A percentile compares a stretch with the other conserved stretches of the same genome.
These are phyloP conservation scores for Falco peregrinus DNA, from an alignment of 2,797 vertebrate species.

Conservation along the genomic window DNA sequence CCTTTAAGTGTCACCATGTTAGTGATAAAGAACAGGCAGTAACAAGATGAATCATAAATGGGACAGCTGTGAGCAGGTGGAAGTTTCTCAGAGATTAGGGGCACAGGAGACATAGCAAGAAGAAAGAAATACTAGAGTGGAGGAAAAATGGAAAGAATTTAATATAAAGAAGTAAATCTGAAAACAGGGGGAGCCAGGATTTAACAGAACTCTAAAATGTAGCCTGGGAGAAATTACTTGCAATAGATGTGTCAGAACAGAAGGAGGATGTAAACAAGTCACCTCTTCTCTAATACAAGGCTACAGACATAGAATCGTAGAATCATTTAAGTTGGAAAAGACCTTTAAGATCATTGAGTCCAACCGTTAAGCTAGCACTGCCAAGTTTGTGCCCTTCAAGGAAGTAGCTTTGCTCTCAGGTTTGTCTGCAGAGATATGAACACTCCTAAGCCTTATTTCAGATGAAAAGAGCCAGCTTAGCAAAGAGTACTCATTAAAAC, in stretches of 20 bases:
- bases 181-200: not conserved
- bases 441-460: not conserved
- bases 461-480: not conserved
- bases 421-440: not conserved
- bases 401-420: not conserved
- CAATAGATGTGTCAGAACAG: not conserved
- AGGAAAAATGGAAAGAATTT: not conserved
- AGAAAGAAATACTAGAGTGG: not conserved
- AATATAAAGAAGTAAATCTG: not conserved
- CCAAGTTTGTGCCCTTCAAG: not conserved
- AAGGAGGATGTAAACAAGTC: not conserved
- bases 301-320: not conserved
- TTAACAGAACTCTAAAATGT: not conserved
- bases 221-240: not conserved
- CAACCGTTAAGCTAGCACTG: no score
- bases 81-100: not conserved
- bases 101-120: not conserved
- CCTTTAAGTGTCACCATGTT: not conserved
- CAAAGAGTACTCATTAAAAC: not conserved
- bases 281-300: not conserved
- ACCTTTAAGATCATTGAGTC: no score
- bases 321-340: no score
- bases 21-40: not conserved
- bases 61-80: not conserved
- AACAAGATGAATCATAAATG: not conserved